Evolutionary conservation across 2,113 vertebrate species (phyloP), one percentile per base, ranked within the genome.

Genomic region (Cathartes aura): DNA sequence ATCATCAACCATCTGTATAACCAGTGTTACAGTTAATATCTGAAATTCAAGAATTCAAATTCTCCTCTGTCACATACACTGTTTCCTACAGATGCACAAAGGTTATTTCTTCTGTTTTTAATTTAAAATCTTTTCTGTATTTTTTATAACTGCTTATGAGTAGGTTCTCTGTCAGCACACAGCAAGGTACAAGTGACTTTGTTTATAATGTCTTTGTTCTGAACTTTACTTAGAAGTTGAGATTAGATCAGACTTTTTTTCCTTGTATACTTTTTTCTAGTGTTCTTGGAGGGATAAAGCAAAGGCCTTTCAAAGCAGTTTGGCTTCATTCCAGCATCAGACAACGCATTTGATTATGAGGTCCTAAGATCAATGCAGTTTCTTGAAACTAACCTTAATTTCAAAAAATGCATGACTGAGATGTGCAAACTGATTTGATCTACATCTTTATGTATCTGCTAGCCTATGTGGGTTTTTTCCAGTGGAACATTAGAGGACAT

Each of bases 281-380:
- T 59, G 70, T 67, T 87, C 63, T 95, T 90, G 79, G 59, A 94
- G 15, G 43, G 30, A 56, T 93, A 56, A 78, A 93, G 88, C n/a
- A 79, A 87, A 80, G 53, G 38, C 27, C 59, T 89, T 82, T 89
- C 68, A 83, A 62, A 87, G 63, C 14, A 9, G 48, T 78, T 72
- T 96, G 83, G 23, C 23, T 94, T 92, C 59, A 67, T 89, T 94
- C 90, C 64, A 86, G 45, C 14, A 4, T n/a, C 82, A 89, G 74
- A 97, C 79, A 96, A 87, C 73, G 75, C 26, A 67, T 94, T 93
- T 96, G 72, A 96, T 91, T 96, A 78, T 79, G 81, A 93, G 64
- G 53, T 70, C 24, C 21, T 14, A 32, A 86, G 81, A 96, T 88
- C 91, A 87, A 88, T 87, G 48, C 71, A 76, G 42, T 55, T 93